Base-by-base conservation (phyloP, 2,797 vertebrate genomes). In the Glyptemys insculpta region DNA sequence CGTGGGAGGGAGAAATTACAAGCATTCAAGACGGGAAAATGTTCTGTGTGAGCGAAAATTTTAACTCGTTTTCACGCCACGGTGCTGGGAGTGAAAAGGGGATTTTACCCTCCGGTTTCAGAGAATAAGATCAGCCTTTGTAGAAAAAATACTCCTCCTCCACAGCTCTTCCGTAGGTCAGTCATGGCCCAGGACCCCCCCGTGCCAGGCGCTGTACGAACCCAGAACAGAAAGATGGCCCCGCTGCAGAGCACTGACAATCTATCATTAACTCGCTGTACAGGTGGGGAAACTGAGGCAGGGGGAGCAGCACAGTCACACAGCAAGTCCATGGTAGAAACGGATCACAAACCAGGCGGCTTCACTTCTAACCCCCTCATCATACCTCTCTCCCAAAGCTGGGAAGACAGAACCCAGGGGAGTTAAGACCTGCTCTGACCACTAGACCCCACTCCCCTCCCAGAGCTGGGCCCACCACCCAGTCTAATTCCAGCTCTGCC, bases 1-100 rank as follows among this genome's bases (percentile, higher is more conserved):
- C 85, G 96, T 93, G 79, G 97, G 93, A 96, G 96, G 96, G 86
- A 94, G 88, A 97, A 96, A 97, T 92, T 44, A 93, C 89, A 97
- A 54, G 74, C 74, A 76, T 76, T 29, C 41, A 27, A 76, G 21
- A 88, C 83, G 83, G 92, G 94, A 92, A 94, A 79, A 93, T 96
- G 74, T 94, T 87, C 93, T 56, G 85, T 79, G 41, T 1, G 47
- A 90, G 79, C 93, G 92, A 90, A 93, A 2, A 16, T 85, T 53
- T 74, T 93, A 93, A 96, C 87, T 91, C 88, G 93, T 93, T 90
- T 94, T 86, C 88, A 90, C 1, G 59, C 93, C 81, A 86, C 89
- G 21, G 88, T 0, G 0, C 79, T 5, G 83, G 88, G 53, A 92
- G 6, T 3, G 14, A 23, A 47, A 79, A 78, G 52, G 83, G 81